phyloP scores from a whole-genome alignment of 2,888 invertebrate species.

The Pyrochroa serraticornis region DNA sequence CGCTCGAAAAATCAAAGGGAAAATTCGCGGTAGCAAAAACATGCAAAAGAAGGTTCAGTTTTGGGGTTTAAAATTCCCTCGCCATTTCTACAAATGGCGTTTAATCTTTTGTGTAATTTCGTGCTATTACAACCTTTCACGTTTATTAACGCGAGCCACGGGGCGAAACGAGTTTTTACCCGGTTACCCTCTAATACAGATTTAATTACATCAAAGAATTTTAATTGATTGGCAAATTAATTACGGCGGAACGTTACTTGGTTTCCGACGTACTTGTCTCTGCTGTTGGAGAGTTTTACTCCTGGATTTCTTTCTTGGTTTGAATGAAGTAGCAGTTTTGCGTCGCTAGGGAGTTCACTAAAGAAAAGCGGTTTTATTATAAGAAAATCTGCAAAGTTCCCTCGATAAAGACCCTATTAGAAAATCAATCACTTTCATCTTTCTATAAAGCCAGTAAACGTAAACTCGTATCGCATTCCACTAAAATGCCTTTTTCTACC shows the following conservation, averaged over 20 bases:
- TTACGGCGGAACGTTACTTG: neutral
- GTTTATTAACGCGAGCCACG: neutral
- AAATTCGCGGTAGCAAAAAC: constrained; percentile 10
- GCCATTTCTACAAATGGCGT: constrained; percentile 1
- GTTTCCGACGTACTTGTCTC: neutral
- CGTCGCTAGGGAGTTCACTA: constrained; percentile 8
- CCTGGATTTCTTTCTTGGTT: neutral
- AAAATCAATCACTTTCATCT: constrained; percentile 48
- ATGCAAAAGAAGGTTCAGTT: constrained; percentile 5
- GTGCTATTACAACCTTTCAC: neutral
- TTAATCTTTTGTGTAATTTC: constrained; percentile 10
- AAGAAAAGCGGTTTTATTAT: constrained; percentile 9
- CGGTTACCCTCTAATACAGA: neutral
- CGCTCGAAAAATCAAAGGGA: constrained; percentile 29
- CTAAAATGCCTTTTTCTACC: constrained; percentile 44
- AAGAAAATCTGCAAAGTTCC: constrained; percentile 24
- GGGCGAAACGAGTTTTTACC: constrained; percentile 1
- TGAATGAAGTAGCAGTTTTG: constrained; percentile 6
- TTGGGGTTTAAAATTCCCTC: neutral
- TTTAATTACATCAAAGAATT: constrained; percentile 15
- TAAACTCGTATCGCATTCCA: constrained; percentile 41
- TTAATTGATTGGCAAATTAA: constrained; percentile 4
- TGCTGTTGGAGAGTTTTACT: neutral
- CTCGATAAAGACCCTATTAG: constrained; percentile 36
- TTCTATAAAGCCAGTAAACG: constrained; percentile 40